Conservation (phyloP, 2,888 invertebrate genomes). For the Trachelus troglodyta region DNA sequence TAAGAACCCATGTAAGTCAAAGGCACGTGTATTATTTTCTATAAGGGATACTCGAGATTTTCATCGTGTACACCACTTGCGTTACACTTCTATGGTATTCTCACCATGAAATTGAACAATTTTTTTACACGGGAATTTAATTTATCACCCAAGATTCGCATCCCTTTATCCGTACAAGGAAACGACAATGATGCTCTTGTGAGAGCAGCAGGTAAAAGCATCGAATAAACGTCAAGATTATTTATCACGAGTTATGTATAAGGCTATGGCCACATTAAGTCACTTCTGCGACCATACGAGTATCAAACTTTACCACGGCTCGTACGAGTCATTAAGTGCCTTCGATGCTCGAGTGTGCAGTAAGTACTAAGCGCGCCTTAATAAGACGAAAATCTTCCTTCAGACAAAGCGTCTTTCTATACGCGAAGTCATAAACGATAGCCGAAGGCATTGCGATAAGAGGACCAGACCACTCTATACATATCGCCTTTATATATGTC, state of each 20-base stretch:
- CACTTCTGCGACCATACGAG: background rate
- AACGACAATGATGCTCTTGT: conserved; percentile 1
- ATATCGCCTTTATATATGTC: background rate
- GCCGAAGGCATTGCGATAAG: conserved; percentile 3
- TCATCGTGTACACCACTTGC: conserved; percentile 24
- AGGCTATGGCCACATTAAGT: background rate
- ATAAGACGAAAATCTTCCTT: background rate
- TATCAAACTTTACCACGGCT: background rate
- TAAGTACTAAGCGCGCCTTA: background rate
- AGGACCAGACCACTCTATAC: background rate
- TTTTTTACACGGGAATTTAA: background rate
- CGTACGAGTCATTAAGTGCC: background rate
- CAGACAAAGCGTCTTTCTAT: conserved; percentile 1
- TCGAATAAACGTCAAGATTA: conserved; percentile 4
- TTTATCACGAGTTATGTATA: background rate
- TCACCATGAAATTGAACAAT: background rate
- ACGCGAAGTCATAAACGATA: conserved; percentile 2
- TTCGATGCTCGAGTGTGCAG: background rate
- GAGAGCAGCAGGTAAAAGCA: conserved; percentile 2
- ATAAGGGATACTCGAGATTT: conserved; percentile 48
- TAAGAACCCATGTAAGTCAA: conserved; percentile 41
- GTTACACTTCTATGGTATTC: background rate
- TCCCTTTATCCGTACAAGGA: background rate
- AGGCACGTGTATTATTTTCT: conserved; percentile 51
- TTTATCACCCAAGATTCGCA: background rate